These are phyloP conservation scores for Dicyrtoma fusca DNA, from an alignment of 2,888 invertebrate species.

Conservation along the genomic window DNA sequence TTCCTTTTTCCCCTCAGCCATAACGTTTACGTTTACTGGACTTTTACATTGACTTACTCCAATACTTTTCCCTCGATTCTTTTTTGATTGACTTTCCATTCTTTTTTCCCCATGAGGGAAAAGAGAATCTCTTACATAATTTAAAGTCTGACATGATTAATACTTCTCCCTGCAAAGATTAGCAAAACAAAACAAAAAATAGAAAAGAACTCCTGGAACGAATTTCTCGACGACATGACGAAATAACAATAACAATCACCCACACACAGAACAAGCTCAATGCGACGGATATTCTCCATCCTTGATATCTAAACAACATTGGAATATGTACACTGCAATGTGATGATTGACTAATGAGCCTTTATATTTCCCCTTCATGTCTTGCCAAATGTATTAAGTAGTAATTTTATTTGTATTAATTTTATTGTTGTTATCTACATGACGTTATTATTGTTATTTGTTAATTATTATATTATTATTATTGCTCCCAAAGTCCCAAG, in stretches of 20 bases:
- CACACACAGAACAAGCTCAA: background rate
- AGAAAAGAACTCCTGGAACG: conserved; percentile 2
- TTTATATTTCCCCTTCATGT: conserved; percentile 30
- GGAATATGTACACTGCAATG: conserved; percentile 25
- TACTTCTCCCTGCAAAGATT: background rate
- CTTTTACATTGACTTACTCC: background rate
- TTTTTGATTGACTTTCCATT: background rate
- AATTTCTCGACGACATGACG: conserved; percentile 30
- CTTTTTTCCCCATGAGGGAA: background rate
- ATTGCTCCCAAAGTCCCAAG: conserved; percentile 10
- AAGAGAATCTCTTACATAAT: conserved; percentile 5
- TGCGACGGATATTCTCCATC: conserved; percentile 1
- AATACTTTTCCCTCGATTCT: background rate
- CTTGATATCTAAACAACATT: background rate
- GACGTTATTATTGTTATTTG: conserved; percentile 31
- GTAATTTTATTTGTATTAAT: conserved; percentile 25
- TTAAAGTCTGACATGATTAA: conserved; percentile 17
- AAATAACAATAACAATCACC: background rate
- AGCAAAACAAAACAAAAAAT: no score
- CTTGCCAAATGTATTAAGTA: conserved; percentile 48
- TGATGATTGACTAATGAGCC: conserved; percentile 19
- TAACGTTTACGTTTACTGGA: background rate
- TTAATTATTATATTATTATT: conserved; percentile 16
- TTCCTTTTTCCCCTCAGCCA: background rate
- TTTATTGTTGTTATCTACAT: conserved; percentile 23